Conservation (phyloP, 2,888 invertebrate species). For the Chesias legatella region DNA sequence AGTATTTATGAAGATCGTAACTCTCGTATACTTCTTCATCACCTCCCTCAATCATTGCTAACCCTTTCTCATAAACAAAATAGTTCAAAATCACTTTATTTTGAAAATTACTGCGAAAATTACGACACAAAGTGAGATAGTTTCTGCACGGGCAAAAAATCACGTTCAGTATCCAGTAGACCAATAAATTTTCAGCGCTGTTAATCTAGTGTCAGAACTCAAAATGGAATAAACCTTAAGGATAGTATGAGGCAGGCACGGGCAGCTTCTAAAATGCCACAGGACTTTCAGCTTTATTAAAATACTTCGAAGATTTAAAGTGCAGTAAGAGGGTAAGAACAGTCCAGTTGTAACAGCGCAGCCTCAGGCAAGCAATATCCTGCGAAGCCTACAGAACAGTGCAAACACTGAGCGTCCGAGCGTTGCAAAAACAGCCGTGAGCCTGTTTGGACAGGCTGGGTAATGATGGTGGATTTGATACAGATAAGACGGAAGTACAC, state of each 20-base stretch:
- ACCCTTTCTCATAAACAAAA: constrained; percentile 11
- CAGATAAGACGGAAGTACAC: not conserved
- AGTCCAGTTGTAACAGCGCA: constrained; percentile 17
- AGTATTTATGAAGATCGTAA: constrained; percentile 1
- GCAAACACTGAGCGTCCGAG: constrained; percentile 28
- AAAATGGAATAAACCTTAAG: not conserved
- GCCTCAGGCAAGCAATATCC: constrained; percentile 23
- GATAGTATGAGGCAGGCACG: not conserved
- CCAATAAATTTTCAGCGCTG: constrained; percentile 2
- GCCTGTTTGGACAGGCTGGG: constrained; percentile 9
- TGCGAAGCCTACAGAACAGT: constrained; percentile 17
- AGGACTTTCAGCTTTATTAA: not conserved
- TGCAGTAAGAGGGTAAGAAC: constrained; percentile 1
- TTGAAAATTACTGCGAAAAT: constrained; percentile 1
- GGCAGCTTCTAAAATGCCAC: not conserved
- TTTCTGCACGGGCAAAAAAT: not conserved
- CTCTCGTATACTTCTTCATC: constrained; percentile 9
- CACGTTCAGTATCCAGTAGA: not conserved
- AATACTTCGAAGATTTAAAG: not conserved
- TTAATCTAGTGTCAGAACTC: not conserved
- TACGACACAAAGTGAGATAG: constrained; percentile 4
- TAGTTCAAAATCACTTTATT: constrained; percentile 1
- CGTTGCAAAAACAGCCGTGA: constrained; percentile 26
- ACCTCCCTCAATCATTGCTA: constrained; percentile 9
- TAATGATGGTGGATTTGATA: constrained; percentile 12